A percentile compares a stretch with the other conserved stretches of the same genome.
Evolutionary conservation across 2,888 invertebrate species (phyloP).

Genomic region (Oligia strigilis): DNA sequence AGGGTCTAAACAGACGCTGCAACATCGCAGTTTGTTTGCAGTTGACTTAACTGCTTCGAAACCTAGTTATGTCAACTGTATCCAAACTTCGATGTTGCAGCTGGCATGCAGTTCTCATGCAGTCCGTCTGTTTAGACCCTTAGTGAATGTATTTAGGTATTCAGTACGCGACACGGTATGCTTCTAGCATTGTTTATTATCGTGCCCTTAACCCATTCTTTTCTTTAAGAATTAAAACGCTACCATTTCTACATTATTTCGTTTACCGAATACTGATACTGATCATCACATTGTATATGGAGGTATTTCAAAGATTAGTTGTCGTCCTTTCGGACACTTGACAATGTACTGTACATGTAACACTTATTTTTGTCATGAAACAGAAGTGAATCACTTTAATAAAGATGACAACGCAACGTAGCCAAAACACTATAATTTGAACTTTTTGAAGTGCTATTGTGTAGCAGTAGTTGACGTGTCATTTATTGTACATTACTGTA

Average conservation of each 20-base stretch:
- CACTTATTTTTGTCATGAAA: background rate
- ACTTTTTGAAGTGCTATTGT: slow-evolving; percentile 1
- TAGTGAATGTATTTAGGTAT: background rate
- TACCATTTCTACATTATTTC: slow-evolving; percentile 1
- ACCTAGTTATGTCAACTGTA: too few species aligned
- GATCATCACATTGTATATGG: background rate
- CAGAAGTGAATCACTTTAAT: background rate
- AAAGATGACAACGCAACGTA: background rate
- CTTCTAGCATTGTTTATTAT: background rate
- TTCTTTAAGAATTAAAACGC: slow-evolving; percentile 21
- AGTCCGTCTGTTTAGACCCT: too few species aligned
- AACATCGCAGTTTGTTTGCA: too few species aligned
- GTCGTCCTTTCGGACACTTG: background rate
- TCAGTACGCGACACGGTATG: background rate
- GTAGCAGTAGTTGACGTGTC: slow-evolving; percentile 7
- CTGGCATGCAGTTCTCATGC: too few species aligned
- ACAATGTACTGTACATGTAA: background rate
- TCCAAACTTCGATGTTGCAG: too few species aligned
- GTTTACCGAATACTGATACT: background rate
- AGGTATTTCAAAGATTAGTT: background rate
- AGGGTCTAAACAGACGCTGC: too few species aligned
- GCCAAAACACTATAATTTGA: slow-evolving; percentile 14
- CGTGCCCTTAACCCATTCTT: background rate
- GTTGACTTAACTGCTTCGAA: too few species aligned
- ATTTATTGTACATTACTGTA: background rate